Evolutionary conservation across 2,113 vertebrate genomes (phyloP), one percentile per base, ranked within the genome.

Genomic region (Halcyon malimbica): DNA sequence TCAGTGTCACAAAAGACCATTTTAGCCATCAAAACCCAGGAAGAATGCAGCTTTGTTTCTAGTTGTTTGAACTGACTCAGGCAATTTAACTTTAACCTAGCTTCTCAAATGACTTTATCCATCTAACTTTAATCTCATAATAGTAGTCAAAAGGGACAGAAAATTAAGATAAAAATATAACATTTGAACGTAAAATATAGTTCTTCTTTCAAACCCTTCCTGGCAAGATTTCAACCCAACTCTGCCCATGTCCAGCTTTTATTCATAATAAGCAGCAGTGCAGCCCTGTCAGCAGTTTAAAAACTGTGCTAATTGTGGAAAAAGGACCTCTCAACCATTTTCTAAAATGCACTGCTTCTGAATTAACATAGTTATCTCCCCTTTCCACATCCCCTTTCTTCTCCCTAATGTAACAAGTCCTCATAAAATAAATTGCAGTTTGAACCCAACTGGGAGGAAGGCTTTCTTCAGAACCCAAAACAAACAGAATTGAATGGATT

Each of bases 51-150:
- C 88, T 94, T 95, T 97, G 96, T 96, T 96, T 95, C 93, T 96
- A 91, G 78, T 93, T 94, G 79, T 91, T 97, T 97, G 90, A 98
- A 92, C 85, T 79, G 90, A 96, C 92, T 97, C 82, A 94, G 91
- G 89, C 87, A 96, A 93, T 97, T 97, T 97, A 89, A 89, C 85
- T 96, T 95, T 63, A 94, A 96, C 80, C 90, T 83, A 87, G 84
- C 57, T 97, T 97, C 97, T 98, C 93, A 88, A 91, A 90, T 97
- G 57, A 94, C 97, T 96, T 84, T 95, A 97, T 93, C 79, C 96
- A 92, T 90, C 89, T 91, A 96, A 97, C 79, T 37, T 83, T 93
- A 98, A 97, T 83, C 93, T 95, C 79, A 90, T 96, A 97, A 97
- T 93, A 96, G 95, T 75, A 97, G 92, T 92, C 85, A 92, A 88